A percentile compares a stretch with the other conserved stretches of the same genome.
Evolutionary conservation across 2,113 vertebrate genomes (phyloP).

Genomic region (Zingel zingel): DNA sequence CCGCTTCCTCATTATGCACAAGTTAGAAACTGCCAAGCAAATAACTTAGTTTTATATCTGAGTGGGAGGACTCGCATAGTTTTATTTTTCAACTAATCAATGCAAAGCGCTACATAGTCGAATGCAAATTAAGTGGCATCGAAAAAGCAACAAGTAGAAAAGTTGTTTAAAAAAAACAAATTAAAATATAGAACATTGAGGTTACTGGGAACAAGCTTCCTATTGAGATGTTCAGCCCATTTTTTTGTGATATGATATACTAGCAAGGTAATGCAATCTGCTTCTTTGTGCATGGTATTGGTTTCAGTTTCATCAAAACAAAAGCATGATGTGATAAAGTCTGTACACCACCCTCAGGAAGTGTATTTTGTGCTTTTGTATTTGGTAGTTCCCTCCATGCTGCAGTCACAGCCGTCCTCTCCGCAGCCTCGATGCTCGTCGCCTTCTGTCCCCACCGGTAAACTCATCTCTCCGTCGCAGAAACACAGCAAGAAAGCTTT

Average conservation of each 20-base stretch:
- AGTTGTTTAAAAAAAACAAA: constrained; percentile 27
- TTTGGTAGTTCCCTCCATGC: constrained; percentile 89
- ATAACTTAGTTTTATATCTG: constrained; percentile 17
- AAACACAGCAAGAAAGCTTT: constrained; percentile 99
- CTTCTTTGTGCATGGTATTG: constrained; percentile 57
- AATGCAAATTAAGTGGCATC: constrained; percentile 46
- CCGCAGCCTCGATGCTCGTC: constrained; percentile 93
- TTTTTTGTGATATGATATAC: constrained; percentile 50
- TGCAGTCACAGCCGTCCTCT: constrained; percentile 91
- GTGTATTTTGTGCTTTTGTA: constrained; percentile 56
- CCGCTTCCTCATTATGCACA: constrained; percentile 81
- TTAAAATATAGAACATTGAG: constrained; percentile 37
- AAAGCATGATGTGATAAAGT: constrained; percentile 54
- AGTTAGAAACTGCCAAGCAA: constrained; percentile 49
- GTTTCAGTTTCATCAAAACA: constrained; percentile 73
- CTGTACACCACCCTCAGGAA: constrained; percentile 56
- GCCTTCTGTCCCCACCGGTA: constrained; percentile 89
- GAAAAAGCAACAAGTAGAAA: constrained; percentile 1
- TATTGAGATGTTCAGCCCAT: constrained; percentile 4
- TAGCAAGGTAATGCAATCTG: constrained; percentile 45
- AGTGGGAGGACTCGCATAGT: constrained; percentile 21
- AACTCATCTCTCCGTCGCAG: constrained; percentile 97
- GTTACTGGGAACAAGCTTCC: constrained; percentile 8
- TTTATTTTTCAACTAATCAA: constrained; percentile 38
- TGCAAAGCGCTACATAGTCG: constrained; percentile 39